Evolutionary conservation across 2,113 vertebrate species (phyloP).

Genomic region (Felis catus): DNA sequence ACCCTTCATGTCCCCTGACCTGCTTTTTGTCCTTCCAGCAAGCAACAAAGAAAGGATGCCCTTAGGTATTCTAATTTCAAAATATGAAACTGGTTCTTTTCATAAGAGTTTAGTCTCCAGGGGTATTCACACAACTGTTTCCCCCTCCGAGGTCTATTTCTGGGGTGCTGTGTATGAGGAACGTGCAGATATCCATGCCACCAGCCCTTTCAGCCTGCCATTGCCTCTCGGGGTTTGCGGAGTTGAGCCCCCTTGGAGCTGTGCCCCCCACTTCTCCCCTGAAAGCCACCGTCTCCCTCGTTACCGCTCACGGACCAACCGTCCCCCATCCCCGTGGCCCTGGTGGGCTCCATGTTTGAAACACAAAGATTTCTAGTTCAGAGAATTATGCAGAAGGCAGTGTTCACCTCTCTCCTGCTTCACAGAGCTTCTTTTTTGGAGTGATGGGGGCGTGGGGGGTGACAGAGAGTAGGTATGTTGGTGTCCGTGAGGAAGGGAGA

Average conservation of each 20-base stretch:
- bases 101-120: not conserved
- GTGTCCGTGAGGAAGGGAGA: not conserved
- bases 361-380: not conserved
- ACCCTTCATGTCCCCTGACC: not conserved
- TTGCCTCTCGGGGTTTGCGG: not conserved
- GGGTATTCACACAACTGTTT: not conserved
- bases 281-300: not conserved
- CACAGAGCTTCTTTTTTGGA: not conserved
- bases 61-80: not conserved
- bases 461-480: not conserved
- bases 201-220: not conserved
- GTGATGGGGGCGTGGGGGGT: accelerated
- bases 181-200: not conserved
- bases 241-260: not conserved
- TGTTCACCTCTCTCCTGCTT: not conserved
- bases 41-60: not conserved
- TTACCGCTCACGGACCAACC: not conserved
- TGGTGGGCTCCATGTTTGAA: not conserved
- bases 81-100: not conserved
- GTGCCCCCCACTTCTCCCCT: not conserved
- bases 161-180: not conserved
- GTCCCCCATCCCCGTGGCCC: not conserved
- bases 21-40: not conserved
- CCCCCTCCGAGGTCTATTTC: not conserved
- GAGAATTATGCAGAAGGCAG: not conserved